These are phyloP conservation scores for Philaenus spumarius DNA, from an alignment of 1,140 invertebrate genomes.

Conservation along the genomic window DNA sequence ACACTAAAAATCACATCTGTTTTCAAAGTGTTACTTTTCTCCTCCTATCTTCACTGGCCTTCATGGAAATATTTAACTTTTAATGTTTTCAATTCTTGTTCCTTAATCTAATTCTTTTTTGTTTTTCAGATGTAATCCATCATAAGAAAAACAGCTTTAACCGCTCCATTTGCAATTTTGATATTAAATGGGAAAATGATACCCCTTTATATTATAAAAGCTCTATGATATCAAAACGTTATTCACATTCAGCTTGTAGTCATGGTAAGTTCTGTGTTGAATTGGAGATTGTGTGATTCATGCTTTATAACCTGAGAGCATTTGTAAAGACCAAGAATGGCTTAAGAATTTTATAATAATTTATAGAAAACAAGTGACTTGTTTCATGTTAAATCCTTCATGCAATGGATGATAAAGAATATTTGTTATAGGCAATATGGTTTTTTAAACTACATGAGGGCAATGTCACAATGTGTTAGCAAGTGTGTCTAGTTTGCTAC, in stretches of 20 bases:
- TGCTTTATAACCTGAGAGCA: too few relatives aligned
- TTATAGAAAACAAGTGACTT: too few relatives aligned
- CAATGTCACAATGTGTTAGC: too few relatives aligned
- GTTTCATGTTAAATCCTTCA: too few relatives aligned
- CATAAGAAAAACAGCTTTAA: slow-evolving; percentile 58
- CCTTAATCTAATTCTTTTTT: slow-evolving; percentile 9
- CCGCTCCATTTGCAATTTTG: slow-evolving; percentile 58
- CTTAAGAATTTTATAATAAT: too few relatives aligned
- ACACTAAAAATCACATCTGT: too few relatives aligned
- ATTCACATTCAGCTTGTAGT: slow-evolving; percentile 85
- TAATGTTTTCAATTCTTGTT: not conserved
- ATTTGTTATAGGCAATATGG: too few relatives aligned
- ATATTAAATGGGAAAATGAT: slow-evolving; percentile 58
- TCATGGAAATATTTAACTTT: not conserved
- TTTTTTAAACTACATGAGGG: too few relatives aligned
- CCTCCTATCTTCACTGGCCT: not conserved
- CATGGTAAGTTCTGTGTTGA: slow-evolving; percentile 48
- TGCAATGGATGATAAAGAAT: too few relatives aligned
- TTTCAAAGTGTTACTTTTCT: not conserved
- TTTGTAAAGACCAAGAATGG: too few relatives aligned
- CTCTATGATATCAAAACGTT: slow-evolving; percentile 76
- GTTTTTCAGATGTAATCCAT: slow-evolving; percentile 60
- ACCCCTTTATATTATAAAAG: slow-evolving; percentile 43
- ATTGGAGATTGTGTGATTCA: too few relatives aligned
- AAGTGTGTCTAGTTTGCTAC: too few relatives aligned